Base-by-base conservation (phyloP, 1,140 invertebrate genomes). In the Liolophura sinensis region DNA sequence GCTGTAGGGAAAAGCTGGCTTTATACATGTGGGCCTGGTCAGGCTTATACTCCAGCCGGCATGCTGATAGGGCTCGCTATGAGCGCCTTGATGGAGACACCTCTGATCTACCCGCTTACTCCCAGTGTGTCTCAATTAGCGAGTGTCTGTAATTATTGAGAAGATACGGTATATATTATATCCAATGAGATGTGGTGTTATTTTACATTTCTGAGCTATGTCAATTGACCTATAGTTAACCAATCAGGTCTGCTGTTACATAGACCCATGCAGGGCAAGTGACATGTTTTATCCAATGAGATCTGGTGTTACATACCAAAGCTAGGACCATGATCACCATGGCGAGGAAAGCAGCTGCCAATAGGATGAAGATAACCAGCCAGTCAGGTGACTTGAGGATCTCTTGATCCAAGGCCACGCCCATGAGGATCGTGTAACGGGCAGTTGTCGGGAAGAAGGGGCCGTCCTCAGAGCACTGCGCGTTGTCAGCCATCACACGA, bases 341-440 rank as follows among this genome's bases (percentile, higher is more conserved):
- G 18, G 70, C 71, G 14, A 82, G 62, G n/a, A 82, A 52, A 46
- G 73, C 74, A 3, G 72, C 65, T 12, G 73, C 78, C 40, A 80
- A 68, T 47, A 82, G 70, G 50, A 79, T 76, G 51, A 77, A 74
- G 62, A 82, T 81, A 54, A 82, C 73, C 18, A 69, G 67, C 81
- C 81, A 82, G 69, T 82, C 80, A n/a, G 81, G 81, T 1, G 78
- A 70, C 68, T 81, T 71, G 9, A 82, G 71, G 55, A 82, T 82
- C 66, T 76, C 72, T 20, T 75, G 71, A 46, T 73, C 70, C 20
- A 81, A 60, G n/a, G 73, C 63, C 27, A 82, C 78, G 50, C 78
- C 75, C 57, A 75, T 81, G 15, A 73, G 66, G 24, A 82, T 69
- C 20, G 79, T 67, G 64, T 78, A 72, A 1, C 72, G 56, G 3